Evolutionary conservation across 2,113 vertebrate species (phyloP).

Genomic region (Xiphias gladius): DNA sequence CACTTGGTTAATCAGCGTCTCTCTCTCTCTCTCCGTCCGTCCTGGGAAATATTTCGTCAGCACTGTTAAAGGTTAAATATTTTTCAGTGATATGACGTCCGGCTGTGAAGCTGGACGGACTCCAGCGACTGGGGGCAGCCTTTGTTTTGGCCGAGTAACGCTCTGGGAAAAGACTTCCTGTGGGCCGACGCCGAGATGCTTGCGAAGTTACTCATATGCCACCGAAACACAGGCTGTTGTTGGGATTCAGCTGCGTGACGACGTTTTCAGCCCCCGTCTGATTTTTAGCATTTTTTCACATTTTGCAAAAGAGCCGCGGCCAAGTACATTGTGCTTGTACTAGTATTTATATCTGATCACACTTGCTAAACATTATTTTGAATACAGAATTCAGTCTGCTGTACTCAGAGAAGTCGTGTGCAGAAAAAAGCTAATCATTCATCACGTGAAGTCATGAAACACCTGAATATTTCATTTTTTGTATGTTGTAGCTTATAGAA

Average conservation of each 20-base stretch:
- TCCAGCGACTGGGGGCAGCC: conserved; percentile 5
- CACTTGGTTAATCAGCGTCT: too few relatives aligned
- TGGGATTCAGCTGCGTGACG: background rate
- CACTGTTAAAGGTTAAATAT: conserved; percentile 10
- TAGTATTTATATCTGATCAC: background rate
- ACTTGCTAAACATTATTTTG: too few relatives aligned
- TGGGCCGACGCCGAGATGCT: conserved; percentile 24
- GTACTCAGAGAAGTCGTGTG: background rate
- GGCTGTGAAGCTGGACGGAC: conserved; percentile 9
- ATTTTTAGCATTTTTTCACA: background rate
- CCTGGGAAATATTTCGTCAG: background rate
- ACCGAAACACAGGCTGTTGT: conserved; percentile 29
- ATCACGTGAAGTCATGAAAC: too few relatives aligned
- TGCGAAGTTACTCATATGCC: conserved; percentile 52
- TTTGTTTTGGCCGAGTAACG: conserved; percentile 43
- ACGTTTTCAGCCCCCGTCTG: background rate
- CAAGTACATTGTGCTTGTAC: background rate
- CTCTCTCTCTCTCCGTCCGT: too few relatives aligned
- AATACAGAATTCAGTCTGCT: too few relatives aligned
- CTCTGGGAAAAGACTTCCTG: conserved; percentile 35
- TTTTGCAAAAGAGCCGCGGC: background rate
- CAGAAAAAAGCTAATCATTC: background rate
- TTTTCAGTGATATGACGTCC: conserved; percentile 20
- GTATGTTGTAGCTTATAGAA: too few relatives aligned
- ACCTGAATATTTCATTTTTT: too few relatives aligned